phyloP scores from a whole-genome alignment of 2,113 vertebrate genomes.

The Grantiella picta region DNA sequence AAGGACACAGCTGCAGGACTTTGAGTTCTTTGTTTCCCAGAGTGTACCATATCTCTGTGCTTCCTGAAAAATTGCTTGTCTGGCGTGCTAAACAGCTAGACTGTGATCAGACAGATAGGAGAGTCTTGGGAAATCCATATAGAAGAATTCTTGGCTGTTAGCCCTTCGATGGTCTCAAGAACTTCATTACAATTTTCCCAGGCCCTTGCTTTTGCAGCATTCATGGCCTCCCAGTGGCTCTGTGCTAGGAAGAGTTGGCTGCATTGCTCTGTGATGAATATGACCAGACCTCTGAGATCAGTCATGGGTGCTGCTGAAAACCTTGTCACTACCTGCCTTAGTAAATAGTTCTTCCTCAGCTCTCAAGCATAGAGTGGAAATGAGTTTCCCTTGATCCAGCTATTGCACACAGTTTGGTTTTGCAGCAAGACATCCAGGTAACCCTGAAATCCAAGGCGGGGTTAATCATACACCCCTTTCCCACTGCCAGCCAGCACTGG shows the following conservation, averaged over 20 bases:
- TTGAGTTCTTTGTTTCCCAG: background rate
- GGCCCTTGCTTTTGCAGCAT: background rate
- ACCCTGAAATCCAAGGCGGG: background rate
- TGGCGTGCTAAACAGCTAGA: background rate
- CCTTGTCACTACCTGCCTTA: background rate
- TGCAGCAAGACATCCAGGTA: background rate
- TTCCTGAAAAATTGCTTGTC: background rate
- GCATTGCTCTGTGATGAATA: background rate
- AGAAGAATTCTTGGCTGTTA: background rate
- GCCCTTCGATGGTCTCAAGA: background rate
- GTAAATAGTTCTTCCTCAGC: background rate
- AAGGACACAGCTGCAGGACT: background rate
- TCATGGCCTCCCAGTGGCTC: background rate
- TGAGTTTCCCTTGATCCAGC: background rate
- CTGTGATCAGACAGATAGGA: background rate
- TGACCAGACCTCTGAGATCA: background rate
- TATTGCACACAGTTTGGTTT: background rate
- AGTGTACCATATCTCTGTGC: background rate
- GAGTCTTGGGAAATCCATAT: background rate
- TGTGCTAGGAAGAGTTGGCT: background rate
- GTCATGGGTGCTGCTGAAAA: background rate
- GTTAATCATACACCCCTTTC: background rate
- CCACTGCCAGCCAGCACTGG: rapidly evolving
- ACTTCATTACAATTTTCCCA: background rate
- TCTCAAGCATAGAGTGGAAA: background rate